Conservation (phyloP, 2,888 invertebrate species). For the Rhingia campestris region DNA sequence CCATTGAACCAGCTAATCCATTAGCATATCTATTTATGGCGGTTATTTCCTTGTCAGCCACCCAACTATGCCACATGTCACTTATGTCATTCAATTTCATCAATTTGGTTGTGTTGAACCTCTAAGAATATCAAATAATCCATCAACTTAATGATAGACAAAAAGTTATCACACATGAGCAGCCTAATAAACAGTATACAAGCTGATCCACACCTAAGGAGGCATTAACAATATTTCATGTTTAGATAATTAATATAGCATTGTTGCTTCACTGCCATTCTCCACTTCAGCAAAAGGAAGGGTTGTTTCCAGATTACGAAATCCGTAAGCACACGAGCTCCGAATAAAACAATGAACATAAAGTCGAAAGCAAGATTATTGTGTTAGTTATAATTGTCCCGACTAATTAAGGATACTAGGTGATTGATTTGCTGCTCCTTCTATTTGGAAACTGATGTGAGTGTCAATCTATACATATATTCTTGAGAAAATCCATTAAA, state of each 20-base stretch:
- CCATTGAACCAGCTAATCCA: no score
- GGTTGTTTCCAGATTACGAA: neutral
- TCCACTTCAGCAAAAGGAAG: neutral
- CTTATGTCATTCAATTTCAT: conserved; percentile 65
- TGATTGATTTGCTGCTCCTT: conserved; percentile 63
- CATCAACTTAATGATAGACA: conserved; percentile 69
- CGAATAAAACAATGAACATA: conserved; percentile 3
- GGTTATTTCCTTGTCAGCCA: neutral
- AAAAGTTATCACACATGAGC: conserved; percentile 41
- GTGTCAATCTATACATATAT: neutral
- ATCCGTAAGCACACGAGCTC: neutral
- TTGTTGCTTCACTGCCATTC: conserved; percentile 53
- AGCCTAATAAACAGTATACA: conserved; percentile 37
- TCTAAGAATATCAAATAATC: conserved; percentile 68
- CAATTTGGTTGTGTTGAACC: conserved; percentile 67
- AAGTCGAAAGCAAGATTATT: conserved; percentile 66
- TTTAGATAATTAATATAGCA: conserved; percentile 68
- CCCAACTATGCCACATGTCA: conserved; percentile 4
- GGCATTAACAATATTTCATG: conserved; percentile 53
- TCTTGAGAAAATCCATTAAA: no score
- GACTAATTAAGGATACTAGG: conserved; percentile 69
- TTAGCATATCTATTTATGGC: no score
- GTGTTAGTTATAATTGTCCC: conserved; percentile 72
- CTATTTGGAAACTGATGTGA: conserved; percentile 55
- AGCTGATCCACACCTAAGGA: conserved; percentile 3